Percentiles rank a stretch among this genome's conserved stretches.
Conservation (phyloP, 2,888 invertebrate species). For the Epicampocera succincta region DNA sequence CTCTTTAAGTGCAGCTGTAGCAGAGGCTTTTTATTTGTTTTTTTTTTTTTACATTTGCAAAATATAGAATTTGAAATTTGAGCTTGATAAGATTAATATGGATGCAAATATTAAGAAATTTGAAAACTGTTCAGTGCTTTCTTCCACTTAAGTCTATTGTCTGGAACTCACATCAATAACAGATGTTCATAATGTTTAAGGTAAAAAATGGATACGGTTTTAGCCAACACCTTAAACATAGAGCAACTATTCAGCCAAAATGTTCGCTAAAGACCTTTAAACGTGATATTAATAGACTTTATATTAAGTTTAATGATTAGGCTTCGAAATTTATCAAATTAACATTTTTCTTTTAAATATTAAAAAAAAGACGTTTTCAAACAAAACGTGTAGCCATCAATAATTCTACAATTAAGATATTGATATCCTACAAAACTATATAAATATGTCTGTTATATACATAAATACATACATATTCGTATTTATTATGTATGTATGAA, state of each 20-base stretch:
- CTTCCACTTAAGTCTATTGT: conserved; percentile 50
- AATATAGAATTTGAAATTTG: conserved; percentile 66
- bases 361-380: too few species aligned
- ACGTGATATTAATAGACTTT: neutral
- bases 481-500: too few species aligned
- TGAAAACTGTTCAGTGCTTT: conserved; percentile 24
- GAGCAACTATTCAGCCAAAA: neutral
- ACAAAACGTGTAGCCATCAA: too few species aligned
- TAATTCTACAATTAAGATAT: too few species aligned
- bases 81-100: conserved; percentile 67
- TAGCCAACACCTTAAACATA: conserved; percentile 31
- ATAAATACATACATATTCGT: too few species aligned
- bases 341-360: too few species aligned
- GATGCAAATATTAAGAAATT: conserved; percentile 58
- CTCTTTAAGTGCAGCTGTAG: conserved; percentile 66
- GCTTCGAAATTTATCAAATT: too few species aligned
- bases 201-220: neutral
- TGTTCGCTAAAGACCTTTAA: neutral
- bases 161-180: conserved; percentile 44
- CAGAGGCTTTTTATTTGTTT: neutral
- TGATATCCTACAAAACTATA: too few species aligned
- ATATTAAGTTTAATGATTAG: too few species aligned
- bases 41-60: conserved; percentile 12
- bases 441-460: too few species aligned
- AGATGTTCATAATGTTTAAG: conserved; percentile 56